Evolutionary conservation across 2,113 vertebrate genomes (phyloP).

Genomic region (Clarias gariepinus): DNA sequence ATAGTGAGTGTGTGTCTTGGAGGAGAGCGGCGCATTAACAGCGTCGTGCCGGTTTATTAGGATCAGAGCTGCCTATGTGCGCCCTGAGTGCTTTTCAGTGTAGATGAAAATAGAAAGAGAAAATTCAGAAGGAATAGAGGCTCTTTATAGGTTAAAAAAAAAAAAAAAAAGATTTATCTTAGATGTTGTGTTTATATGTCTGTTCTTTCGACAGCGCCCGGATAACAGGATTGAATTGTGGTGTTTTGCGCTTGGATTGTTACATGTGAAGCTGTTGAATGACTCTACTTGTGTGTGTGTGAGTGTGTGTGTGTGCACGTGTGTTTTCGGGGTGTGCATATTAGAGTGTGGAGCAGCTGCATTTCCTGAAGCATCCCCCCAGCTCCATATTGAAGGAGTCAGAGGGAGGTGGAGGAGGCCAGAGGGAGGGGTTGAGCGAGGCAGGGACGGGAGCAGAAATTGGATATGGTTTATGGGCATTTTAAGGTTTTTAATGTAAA

Average conservation of each 20-base stretch:
- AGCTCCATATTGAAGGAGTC: conserved; percentile 44
- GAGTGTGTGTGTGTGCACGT: conserved; percentile 42
- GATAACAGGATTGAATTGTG: neutral
- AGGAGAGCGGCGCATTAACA: neutral
- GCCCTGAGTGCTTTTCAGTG: conserved; percentile 57
- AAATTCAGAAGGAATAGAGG: conserved; percentile 19
- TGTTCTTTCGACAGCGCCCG: neutral
- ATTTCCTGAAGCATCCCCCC: conserved; percentile 66
- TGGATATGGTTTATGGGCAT: conserved; percentile 45
- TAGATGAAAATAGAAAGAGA: conserved; percentile 62
- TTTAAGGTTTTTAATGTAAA: conserved; percentile 36
- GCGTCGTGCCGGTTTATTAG: neutral
- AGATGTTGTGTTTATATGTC: conserved; percentile 52
- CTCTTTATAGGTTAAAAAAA: neutral
- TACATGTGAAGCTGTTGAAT: conserved; percentile 1
- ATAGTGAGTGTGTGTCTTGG: conserved; percentile 46
- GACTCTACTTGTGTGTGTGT: conserved; percentile 55
- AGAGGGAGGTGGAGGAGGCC: conserved; percentile 31
- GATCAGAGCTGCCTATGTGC: conserved; percentile 40
- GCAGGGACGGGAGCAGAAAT: conserved; percentile 24
- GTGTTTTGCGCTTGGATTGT: neutral
- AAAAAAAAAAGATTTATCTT: neutral
- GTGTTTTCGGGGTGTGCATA: conserved; percentile 55
- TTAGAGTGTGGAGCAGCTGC: conserved; percentile 57
- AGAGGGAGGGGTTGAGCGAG: conserved; percentile 51